Conservation (phyloP, 2,113 vertebrate genomes). For the Strix uralensis region DNA sequence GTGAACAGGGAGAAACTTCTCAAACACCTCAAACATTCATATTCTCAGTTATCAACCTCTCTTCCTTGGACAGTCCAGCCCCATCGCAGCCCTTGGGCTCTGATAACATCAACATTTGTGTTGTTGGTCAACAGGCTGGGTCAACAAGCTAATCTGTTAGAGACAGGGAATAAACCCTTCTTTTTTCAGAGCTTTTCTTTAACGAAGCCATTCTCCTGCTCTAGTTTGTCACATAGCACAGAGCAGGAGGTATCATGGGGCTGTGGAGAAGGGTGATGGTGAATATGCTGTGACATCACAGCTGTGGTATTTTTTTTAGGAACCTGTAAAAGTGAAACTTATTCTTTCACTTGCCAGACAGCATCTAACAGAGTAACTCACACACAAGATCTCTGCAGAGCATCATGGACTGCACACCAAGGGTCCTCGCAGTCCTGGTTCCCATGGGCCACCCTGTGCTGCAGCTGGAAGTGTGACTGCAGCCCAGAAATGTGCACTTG, state of each 20-base stretch:
- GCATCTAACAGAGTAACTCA: background rate
- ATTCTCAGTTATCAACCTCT: background rate
- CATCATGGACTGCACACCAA: background rate
- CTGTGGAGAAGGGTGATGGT: background rate
- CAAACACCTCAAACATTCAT: background rate
- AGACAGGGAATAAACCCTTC: background rate
- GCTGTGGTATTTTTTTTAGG: background rate
- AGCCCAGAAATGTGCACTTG: background rate
- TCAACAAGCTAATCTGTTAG: background rate
- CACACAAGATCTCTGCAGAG: background rate
- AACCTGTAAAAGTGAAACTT: background rate
- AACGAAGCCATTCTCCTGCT: background rate
- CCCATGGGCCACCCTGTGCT: background rate
- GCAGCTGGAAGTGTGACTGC: background rate
- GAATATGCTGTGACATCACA: background rate
- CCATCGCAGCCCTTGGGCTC: background rate
- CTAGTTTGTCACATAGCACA: background rate
- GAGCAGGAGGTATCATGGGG: background rate
- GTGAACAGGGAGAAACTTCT: background rate
- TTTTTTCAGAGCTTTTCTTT: background rate
- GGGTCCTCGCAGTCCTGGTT: accelerated
- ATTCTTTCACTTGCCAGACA: background rate
- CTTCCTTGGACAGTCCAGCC: background rate
- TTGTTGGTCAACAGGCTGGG: background rate
- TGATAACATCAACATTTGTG: background rate